Base-by-base conservation (phyloP, 2,797 vertebrate species). In the Pempheris klunzingeri region DNA sequence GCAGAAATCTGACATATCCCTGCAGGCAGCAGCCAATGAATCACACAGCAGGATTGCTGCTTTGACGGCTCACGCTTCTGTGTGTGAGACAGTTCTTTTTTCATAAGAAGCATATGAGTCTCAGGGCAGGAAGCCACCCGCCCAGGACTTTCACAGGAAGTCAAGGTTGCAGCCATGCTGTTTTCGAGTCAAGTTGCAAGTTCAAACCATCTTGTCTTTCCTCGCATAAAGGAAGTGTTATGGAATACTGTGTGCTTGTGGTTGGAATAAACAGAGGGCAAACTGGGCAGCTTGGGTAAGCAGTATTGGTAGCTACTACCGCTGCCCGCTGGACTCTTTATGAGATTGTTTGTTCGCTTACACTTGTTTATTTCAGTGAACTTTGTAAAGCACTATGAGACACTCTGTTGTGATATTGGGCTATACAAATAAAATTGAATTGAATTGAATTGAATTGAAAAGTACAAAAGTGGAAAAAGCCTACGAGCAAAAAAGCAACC, bases 121-220 rank as follows among this genome's bases (percentile, higher is more conserved):
- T 36, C 4, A 20, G 57, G 41, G 44, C 46, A 64, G 41, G 39
- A 79, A 6, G 41, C 62, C 38, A 41, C 34, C 60, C 66, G 69
- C 59, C 22, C 54, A 49, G 24, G 39, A 46, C 18, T 26, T 15
- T 15, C 65, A 65, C 1, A 72, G 75, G 55, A 87, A 81, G 63
- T 64, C 41, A n/a, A 44, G 41, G 62, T 60, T 53, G 52, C 44
- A 54, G 47, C 43, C 32, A 14, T 4, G 58, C 36, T 68, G 77
- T 30, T 70, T 71, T 71, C 28, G 69, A 66, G 13, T 76, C n/a
- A n/a, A n/a, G 39, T n/a, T 58, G 46, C 54, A 80, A 78, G 81
- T 79, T n/a, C 22, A 63, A 70, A 34, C 46, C 52, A 50, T 55
- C 20, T 24, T 62, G 22, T 64, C 39, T 30, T 58, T 24, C 24